Base-by-base conservation (phyloP, 2,888 invertebrate genomes). In the Thymelicus sylvestris region DNA sequence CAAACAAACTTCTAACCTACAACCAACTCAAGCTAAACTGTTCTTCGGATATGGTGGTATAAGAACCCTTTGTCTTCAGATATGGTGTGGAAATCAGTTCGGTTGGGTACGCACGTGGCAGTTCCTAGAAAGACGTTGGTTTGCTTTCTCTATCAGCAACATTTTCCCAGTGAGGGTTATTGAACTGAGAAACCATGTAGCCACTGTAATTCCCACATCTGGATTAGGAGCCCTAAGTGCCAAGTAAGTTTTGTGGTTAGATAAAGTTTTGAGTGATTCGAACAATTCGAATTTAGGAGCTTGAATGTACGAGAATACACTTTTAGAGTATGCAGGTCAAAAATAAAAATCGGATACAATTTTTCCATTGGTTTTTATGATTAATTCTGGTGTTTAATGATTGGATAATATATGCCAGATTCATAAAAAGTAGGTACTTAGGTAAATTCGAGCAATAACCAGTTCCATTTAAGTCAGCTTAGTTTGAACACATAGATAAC, bases 81-180 rank as follows among this genome's bases (percentile, higher is more conserved):
- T 93, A 67, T 85, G 83, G 83, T 84, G 81, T 68, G 90, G 87
- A 39, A 44, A 64, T 52, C 80, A 87, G 50, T 81, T 76, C 59
- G 81, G 84, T n/a, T 93, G 91, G 91, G 92, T 91, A 39, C 80
- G 92, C 50, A 88, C 87, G 1, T 93, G 91, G 91, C 87, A 83
- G 73, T 89, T 88, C 75, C 76, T 92, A 50, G 83, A 92, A 73
- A 81, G 86, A 39, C 83, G 89, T 60, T 93, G 91, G 89, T 65
- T 92, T 7, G 79, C 89, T 0, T 93, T 93, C 73, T 85, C 90
- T 5, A 90, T 93, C 24, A 77, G 83, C 1, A 92, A 93, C 67
- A 76, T 79, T 1, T 86, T 92, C 70, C 86, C 91, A 5, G 87
- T 91, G 5, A 82, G 87, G 73, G 92, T 91, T 0, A 67, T 59